Conservation (phyloP, 2,113 vertebrate genomes). For the Chionis minor region DNA sequence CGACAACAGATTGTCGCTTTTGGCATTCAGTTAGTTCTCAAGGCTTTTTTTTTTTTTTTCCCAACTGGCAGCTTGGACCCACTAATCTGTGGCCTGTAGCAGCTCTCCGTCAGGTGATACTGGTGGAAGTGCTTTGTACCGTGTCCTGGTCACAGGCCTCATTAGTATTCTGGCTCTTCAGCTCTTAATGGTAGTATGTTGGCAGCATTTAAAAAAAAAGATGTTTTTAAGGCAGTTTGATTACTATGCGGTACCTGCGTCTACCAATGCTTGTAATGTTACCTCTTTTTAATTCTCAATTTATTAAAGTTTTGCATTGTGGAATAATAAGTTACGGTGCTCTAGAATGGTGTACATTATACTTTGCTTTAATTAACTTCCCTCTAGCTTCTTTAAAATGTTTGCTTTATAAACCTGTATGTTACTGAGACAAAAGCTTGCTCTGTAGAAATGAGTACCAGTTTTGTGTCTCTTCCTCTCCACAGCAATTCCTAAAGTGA, state of each 20-base stretch:
- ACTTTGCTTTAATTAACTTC: background rate
- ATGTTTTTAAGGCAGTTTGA: background rate
- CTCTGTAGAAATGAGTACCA: background rate
- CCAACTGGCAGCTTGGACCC: background rate
- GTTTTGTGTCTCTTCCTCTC: conserved; percentile 10
- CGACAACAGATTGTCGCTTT: background rate
- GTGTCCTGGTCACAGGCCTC: background rate
- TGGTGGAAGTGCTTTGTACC: background rate
- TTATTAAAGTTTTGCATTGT: background rate
- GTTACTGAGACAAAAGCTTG: background rate
- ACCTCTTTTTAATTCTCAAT: background rate
- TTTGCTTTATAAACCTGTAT: background rate
- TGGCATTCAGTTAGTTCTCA: background rate
- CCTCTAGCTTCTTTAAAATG: background rate
- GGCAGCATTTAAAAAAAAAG: background rate
- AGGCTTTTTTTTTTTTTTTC: background rate
- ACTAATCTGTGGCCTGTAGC: background rate
- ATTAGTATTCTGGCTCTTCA: background rate
- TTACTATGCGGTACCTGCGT: background rate
- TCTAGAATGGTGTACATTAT: background rate
- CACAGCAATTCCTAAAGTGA: conserved; percentile 87
- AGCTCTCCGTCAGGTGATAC: background rate
- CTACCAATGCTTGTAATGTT: background rate
- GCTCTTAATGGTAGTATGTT: background rate
- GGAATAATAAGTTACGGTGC: background rate